A percentile compares a stretch with the other conserved stretches of the same genome.
These are phyloP conservation scores for Resseliella maxima DNA, from an alignment of 2,888 invertebrate genomes.

Conservation along the genomic window DNA sequence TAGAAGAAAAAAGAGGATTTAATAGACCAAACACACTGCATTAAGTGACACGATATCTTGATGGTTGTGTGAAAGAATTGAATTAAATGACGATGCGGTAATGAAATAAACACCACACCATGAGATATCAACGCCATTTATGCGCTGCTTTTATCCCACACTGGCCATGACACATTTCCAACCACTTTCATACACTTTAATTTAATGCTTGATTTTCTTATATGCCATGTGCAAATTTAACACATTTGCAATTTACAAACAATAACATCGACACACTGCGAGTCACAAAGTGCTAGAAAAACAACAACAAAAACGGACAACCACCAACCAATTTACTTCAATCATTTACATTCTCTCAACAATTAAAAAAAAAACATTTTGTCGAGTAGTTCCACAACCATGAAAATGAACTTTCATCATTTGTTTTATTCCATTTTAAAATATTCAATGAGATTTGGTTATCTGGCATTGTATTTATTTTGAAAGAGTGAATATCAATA, in stretches of 20 bases:
- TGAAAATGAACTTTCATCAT: no score
- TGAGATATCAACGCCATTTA: conserved; percentile 37
- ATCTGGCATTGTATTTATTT: no score
- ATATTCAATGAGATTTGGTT: no score
- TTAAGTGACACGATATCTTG: conserved; percentile 33
- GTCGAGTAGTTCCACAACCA: no score
- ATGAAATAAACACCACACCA: conserved; percentile 29
- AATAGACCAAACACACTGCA: background rate
- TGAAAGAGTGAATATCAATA: no score
- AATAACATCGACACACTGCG: no score
- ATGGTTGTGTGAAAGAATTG: conserved; percentile 32
- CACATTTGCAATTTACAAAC: background rate
- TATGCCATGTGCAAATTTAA: background rate
- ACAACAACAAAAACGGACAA: no score
- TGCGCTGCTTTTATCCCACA: background rate
- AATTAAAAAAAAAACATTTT: no score
- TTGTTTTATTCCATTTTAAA: no score
- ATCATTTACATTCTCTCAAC: no score
- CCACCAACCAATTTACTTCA: no score
- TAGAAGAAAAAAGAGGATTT: background rate
- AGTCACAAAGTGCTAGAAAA: no score
- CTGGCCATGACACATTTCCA: conserved; percentile 19
- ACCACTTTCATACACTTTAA: background rate
- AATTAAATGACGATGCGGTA: conserved; percentile 51
- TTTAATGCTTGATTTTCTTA: background rate